Conservation (phyloP, 2,113 vertebrate genomes). For the Pristiophorus japonicus region DNA sequence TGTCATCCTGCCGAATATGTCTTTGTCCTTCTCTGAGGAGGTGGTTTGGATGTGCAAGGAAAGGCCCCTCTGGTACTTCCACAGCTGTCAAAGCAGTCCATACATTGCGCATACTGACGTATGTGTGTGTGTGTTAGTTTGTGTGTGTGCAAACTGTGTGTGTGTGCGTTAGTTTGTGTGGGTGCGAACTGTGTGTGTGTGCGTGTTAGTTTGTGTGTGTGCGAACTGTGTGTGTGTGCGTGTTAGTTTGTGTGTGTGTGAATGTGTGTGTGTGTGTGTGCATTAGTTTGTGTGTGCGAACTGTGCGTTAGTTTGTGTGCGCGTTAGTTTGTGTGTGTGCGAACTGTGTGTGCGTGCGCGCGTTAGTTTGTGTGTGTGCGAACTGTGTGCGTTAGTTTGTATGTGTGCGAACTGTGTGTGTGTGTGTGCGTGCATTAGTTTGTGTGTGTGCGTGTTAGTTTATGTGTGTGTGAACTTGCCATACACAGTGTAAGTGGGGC, state of each 20-base stretch:
- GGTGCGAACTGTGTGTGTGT: background rate
- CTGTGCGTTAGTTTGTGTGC: too few species aligned
- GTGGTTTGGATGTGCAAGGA: background rate
- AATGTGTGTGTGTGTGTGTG: too few species aligned
- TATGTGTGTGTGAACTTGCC: background rate
- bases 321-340: background rate
- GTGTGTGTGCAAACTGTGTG: background rate
- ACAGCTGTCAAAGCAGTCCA: background rate
- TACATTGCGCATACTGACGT: too few species aligned
- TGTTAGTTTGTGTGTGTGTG: background rate
- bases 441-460: background rate
- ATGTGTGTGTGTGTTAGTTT: background rate
- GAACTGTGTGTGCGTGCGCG: too few species aligned
- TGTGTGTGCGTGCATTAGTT: background rate
- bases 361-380: background rate
- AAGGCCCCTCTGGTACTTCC: background rate
- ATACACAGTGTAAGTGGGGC: background rate
- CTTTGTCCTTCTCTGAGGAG: background rate
- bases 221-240: background rate
- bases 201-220: background rate
- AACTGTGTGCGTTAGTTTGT: background rate
- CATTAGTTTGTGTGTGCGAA: background rate
- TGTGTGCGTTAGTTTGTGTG: background rate
- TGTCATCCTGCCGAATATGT: background rate
- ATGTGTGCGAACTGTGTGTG: background rate